Conservation (phyloP, 1,140 invertebrate genomes). For the Drosophila sulfurigaster region DNA sequence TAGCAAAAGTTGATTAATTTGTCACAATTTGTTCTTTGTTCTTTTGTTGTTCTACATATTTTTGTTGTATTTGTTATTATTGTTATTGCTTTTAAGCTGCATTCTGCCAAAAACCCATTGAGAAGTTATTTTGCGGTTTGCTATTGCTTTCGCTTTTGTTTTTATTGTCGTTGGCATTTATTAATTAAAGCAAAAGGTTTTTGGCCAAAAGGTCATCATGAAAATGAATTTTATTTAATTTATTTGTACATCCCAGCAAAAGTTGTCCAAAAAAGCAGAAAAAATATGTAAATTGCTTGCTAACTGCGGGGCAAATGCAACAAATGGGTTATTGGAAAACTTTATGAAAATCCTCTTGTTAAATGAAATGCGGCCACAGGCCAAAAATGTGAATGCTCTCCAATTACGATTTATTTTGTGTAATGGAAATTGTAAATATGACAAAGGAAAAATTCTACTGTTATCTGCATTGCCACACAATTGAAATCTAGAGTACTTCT, state of each 20-base stretch:
- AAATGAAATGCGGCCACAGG: constrained; percentile 28
- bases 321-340: constrained; percentile 29
- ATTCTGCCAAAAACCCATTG: constrained; percentile 34
- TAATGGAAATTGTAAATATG: constrained; percentile 17
- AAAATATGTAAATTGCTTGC: constrained; percentile 42
- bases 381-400: constrained; percentile 6
- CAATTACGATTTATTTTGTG: constrained; percentile 10
- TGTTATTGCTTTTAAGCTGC: constrained; percentile 50
- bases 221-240: constrained; percentile 33
- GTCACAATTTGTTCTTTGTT: constrained; percentile 46
- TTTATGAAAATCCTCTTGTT: constrained; percentile 18
- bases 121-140: constrained; percentile 38
- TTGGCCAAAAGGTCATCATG: constrained; percentile 33
- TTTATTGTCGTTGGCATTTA: constrained; percentile 56
- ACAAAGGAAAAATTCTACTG: constrained; percentile 1
- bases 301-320: constrained; percentile 29
- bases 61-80: background rate
- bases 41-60: no score
- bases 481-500: no score
- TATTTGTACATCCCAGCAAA: constrained; percentile 33
- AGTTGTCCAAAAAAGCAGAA: background rate
- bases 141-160: constrained; percentile 12
- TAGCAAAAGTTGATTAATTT: constrained; percentile 71
- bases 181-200: constrained; percentile 62
- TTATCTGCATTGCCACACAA: no score